Evolutionary conservation across 2,888 invertebrate species (phyloP).

Genomic region (Muschampia plurimacula): DNA sequence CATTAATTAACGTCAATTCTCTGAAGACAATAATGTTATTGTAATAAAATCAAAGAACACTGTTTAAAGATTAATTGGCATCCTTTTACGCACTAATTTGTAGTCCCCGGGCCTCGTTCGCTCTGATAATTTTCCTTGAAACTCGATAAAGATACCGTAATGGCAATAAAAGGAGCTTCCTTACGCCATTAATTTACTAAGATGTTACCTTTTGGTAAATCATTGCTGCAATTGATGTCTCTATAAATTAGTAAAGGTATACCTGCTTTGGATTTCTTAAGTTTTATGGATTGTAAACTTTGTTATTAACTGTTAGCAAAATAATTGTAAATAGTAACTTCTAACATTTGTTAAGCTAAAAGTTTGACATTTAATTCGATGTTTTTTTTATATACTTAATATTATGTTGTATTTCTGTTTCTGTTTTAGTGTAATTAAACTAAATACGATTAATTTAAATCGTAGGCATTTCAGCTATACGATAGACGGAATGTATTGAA

Average conservation of each 20-base stretch:
- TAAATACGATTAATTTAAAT: too few relatives aligned
- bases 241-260: slow-evolving; percentile 67
- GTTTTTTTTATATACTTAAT: too few relatives aligned
- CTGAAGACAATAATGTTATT: slow-evolving; percentile 22
- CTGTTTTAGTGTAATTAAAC: too few relatives aligned
- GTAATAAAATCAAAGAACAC: slow-evolving; percentile 25
- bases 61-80: slow-evolving; percentile 9
- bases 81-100: slow-evolving; percentile 29
- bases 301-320: not conserved
- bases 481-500: too few relatives aligned
- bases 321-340: not conserved
- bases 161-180: slow-evolving; percentile 68
- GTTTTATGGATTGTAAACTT: not conserved
- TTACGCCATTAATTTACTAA: slow-evolving; percentile 67
- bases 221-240: slow-evolving; percentile 67
- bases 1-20: not conserved
- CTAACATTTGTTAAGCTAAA: too few relatives aligned
- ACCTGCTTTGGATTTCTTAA: not conserved
- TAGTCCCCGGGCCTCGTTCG: slow-evolving; percentile 3
- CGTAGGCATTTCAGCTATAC: too few relatives aligned
- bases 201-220: slow-evolving; percentile 69
- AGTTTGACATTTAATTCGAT: too few relatives aligned
- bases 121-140: slow-evolving; percentile 56
- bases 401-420: too few relatives aligned
- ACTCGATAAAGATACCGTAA: slow-evolving; percentile 73